Evolutionary conservation across 2,888 invertebrate species (phyloP).

Genomic region (Crepidodera aurea): DNA sequence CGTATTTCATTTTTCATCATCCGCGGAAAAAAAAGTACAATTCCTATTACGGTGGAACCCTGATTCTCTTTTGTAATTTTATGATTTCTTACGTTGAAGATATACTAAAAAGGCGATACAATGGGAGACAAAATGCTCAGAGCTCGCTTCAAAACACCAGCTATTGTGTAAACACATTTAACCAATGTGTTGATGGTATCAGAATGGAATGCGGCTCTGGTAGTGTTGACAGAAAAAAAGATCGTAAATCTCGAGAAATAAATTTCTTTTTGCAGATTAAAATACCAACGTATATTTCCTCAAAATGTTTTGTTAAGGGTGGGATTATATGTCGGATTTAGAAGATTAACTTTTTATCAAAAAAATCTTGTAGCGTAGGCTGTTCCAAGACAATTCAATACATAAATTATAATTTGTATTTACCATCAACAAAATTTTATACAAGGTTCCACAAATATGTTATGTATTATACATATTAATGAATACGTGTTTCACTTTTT

Average conservation of each 20-base stretch:
- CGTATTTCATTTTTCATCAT: slow-evolving; percentile 33
- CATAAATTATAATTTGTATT: too few relatives aligned
- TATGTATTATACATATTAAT: too few relatives aligned
- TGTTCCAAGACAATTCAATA: too few relatives aligned
- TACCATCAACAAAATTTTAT: too few relatives aligned
- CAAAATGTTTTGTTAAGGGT: too few relatives aligned
- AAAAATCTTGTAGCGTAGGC: too few relatives aligned
- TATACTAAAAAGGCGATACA: slow-evolving; percentile 21
- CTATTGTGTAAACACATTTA: slow-evolving; percentile 27
- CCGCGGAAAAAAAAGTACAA: slow-evolving; percentile 25
- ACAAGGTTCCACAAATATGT: too few relatives aligned
- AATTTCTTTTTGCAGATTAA: slow-evolving; percentile 1
- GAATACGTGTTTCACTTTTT: too few relatives aligned
- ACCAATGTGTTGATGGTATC: slow-evolving; percentile 26
- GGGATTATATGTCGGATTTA: too few relatives aligned
- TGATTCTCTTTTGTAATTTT: slow-evolving; percentile 26
- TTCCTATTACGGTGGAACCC: slow-evolving; percentile 20
- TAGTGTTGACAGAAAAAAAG: slow-evolving; percentile 22
- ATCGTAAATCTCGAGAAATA: slow-evolving; percentile 16
- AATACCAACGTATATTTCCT: background rate
- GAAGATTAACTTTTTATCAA: too few relatives aligned
- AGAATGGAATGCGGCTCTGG: slow-evolving; percentile 16
- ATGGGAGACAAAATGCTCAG: slow-evolving; percentile 23
- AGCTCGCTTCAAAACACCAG: slow-evolving; percentile 1
- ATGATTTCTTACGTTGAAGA: slow-evolving; percentile 25